phyloP scores from a whole-genome alignment of 37 sponge, comb jelly and placozoan genomes.

The Lycopodina hypogea region DNA sequence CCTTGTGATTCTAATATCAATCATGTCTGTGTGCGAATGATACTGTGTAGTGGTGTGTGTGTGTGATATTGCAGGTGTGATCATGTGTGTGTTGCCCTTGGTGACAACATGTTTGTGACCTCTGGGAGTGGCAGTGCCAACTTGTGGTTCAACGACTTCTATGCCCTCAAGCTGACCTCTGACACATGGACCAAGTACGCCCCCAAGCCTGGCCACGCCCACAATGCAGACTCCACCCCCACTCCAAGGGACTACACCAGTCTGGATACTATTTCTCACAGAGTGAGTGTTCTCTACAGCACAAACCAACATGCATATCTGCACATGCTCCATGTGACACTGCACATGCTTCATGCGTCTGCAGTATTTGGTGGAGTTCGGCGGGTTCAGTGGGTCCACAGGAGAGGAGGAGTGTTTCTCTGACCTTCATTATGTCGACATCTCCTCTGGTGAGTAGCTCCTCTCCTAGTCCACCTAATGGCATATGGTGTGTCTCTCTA shows the following conservation, averaged over 20 bases:
- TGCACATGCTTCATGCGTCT: not conserved
- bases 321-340: not conserved
- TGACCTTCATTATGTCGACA: conserved; percentile 45
- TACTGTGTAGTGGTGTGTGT: not conserved
- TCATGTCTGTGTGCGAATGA: not conserved
- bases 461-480: not conserved
- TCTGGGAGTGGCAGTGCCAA: conserved; percentile 59
- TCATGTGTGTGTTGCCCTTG: conserved; percentile 44
- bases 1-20: not conserved
- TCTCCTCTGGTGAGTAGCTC: conserved; percentile 10
- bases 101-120: conserved; percentile 34
- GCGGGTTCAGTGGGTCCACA: conserved; percentile 37
- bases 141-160: conserved; percentile 59
- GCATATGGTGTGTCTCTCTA: too few species aligned
- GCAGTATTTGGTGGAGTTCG: conserved; percentile 62
- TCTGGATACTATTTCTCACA: conserved; percentile 22
- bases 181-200: conserved; percentile 39
- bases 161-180: conserved; percentile 31
- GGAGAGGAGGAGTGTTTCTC: conserved; percentile 33
- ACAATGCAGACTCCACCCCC: conserved; percentile 31
- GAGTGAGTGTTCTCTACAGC: too few species aligned
- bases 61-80: conserved; percentile 68
- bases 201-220: not conserved
- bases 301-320: too few species aligned
- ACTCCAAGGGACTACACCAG: conserved; percentile 61